Evolutionary conservation across 2,888 invertebrate species (phyloP).

Genomic region (Hyppa rectilinea): DNA sequence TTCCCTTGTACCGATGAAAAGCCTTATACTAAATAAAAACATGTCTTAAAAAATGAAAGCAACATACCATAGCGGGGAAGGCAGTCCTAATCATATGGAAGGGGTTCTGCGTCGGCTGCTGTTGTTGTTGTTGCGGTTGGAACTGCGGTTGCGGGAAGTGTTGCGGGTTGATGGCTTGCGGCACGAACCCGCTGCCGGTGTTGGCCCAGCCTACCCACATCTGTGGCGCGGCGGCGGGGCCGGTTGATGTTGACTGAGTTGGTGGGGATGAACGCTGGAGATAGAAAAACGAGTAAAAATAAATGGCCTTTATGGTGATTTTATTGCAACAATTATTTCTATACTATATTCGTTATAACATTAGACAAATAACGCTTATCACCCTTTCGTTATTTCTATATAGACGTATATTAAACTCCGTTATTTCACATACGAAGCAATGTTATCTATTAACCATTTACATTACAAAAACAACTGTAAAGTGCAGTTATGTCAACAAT

Average conservation of each 20-base stretch:
- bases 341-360: too few relatives aligned
- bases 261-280: constrained; percentile 76
- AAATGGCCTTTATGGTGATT: not conserved
- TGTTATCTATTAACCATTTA: too few relatives aligned
- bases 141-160: constrained; percentile 51
- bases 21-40: too few relatives aligned
- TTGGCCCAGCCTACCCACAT: constrained; percentile 83
- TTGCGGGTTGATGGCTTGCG: constrained; percentile 67
- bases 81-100: constrained; percentile 78
- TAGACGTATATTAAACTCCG: too few relatives aligned
- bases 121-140: constrained; percentile 52
- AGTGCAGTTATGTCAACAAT: too few relatives aligned
- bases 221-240: constrained; percentile 66
- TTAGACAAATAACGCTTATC: too few relatives aligned
- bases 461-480: too few relatives aligned
- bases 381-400: too few relatives aligned
- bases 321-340: not conserved
- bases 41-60: not conserved
- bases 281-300: not conserved
- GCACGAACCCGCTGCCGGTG: constrained; percentile 70
- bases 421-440: too few relatives aligned
- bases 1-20: not conserved
- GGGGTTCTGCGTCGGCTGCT: constrained; percentile 74
- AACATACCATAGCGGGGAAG: constrained; percentile 82
- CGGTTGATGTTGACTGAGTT: constrained; percentile 60